phyloP scores from a whole-genome alignment of 2,113 vertebrate genomes.

The Callospermophilus lateralis region DNA sequence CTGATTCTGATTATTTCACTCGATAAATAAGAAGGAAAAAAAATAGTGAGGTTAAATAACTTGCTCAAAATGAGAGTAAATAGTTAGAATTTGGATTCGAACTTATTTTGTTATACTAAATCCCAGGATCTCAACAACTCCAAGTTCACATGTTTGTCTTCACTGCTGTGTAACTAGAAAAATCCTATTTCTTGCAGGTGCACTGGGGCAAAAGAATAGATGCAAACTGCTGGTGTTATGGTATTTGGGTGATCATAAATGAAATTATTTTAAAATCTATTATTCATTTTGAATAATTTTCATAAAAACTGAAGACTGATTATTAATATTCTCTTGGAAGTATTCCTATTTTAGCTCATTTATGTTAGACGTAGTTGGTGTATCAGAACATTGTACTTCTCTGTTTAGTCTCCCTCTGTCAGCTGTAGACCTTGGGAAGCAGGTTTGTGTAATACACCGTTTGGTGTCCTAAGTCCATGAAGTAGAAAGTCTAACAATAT shows the following conservation, averaged over 20 bases:
- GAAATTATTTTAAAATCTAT: neutral
- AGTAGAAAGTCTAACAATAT: neutral
- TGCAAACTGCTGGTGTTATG: neutral
- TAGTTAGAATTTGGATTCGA: neutral
- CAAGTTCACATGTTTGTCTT: neutral
- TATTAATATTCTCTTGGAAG: neutral
- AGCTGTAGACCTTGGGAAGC: neutral
- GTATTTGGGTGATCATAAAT: neutral
- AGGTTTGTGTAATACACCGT: neutral
- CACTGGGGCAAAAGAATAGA: neutral
- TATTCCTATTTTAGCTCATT: neutral
- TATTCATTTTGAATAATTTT: constrained; percentile 6
- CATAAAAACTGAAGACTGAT: constrained; percentile 8
- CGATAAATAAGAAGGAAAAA: neutral
- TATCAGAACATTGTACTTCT: neutral
- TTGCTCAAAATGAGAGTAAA: neutral
- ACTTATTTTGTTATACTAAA: neutral
- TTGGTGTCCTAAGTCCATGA: neutral
- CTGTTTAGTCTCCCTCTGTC: neutral
- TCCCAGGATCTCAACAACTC: neutral
- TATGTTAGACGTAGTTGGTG: neutral
- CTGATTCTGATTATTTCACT: neutral
- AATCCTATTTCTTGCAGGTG: neutral
- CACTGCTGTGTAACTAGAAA: neutral
- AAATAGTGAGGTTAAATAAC: neutral